phyloP scores from a whole-genome alignment of 2,113 vertebrate species.

The Noctilio leporinus region DNA sequence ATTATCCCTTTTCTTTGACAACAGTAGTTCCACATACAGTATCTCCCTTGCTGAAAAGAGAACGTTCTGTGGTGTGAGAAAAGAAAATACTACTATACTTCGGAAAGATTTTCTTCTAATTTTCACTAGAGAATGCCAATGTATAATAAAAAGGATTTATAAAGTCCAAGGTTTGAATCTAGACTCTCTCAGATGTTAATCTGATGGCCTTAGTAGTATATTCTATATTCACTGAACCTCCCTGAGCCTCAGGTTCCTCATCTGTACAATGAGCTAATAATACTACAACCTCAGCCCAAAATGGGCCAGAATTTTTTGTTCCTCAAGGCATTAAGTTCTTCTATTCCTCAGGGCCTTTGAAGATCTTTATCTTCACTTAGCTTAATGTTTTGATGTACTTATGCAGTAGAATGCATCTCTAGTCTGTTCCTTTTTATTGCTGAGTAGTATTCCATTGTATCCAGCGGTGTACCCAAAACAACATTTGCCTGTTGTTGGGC shows the following conservation, averaged over 20 bases:
- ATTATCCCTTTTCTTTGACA: neutral
- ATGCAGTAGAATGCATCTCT: neutral
- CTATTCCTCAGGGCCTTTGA: neutral
- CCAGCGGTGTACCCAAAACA: neutral
- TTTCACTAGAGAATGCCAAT: conserved; percentile 3
- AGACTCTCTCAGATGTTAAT: neutral
- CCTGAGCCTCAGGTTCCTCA: neutral
- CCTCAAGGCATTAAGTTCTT: neutral
- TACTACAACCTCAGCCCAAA: neutral
- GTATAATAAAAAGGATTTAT: neutral
- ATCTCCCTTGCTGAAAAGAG: neutral
- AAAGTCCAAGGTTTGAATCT: neutral
- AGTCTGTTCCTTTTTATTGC: neutral
- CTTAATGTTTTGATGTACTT: neutral
- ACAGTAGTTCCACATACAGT: neutral
- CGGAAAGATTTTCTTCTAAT: conserved; percentile 15
- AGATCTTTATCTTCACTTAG: neutral
- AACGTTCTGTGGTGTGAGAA: neutral
- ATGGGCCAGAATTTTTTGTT: neutral
- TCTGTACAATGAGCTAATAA: neutral
- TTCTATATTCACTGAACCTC: neutral
- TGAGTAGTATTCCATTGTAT: neutral
- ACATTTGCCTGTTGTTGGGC: neutral
- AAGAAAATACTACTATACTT: conserved; percentile 24
- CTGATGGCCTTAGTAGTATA: neutral